Evolutionary conservation across 2,888 invertebrate genomes (phyloP).

Genomic region (Eumacrocentrus americanus): DNA sequence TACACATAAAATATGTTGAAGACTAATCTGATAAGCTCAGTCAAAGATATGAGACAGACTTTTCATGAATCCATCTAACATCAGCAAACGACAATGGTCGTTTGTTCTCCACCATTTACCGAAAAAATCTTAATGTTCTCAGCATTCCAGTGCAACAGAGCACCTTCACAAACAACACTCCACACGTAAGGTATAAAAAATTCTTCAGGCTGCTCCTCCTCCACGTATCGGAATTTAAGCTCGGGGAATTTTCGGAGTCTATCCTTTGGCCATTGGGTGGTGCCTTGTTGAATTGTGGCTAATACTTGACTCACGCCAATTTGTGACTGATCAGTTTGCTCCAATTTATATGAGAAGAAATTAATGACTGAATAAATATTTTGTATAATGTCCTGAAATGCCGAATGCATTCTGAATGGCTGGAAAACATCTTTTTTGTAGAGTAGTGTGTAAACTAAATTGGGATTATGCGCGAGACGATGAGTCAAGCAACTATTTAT

Average conservation of each 20-base stretch:
- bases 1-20: constrained; percentile 1
- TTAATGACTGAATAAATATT: constrained; percentile 89
- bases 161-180: constrained; percentile 77
- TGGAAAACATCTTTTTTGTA: constrained; percentile 93
- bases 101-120: constrained; percentile 52
- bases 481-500: constrained; percentile 92
- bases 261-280: constrained; percentile 93
- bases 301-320: constrained; percentile 87
- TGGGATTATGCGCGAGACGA: constrained; percentile 85
- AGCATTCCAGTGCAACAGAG: constrained; percentile 57
- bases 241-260: constrained; percentile 97
- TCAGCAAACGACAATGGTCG: constrained; percentile 60
- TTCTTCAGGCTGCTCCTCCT: constrained; percentile 98
- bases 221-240: constrained; percentile 97
- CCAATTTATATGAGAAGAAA: constrained; percentile 72
- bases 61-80: constrained; percentile 28
- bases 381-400: constrained; percentile 91
- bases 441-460: constrained; percentile 93
- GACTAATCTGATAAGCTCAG: neutral
- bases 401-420: constrained; percentile 82
- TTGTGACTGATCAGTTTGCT: constrained; percentile 65
- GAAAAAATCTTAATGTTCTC: constrained; percentile 59
- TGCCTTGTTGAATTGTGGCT: constrained; percentile 87
- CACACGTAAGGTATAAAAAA: constrained; percentile 99
- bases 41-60: neutral